These are phyloP conservation scores for Eolophus roseicapilla DNA, from an alignment of 2,113 vertebrate genomes.

Conservation along the genomic window DNA sequence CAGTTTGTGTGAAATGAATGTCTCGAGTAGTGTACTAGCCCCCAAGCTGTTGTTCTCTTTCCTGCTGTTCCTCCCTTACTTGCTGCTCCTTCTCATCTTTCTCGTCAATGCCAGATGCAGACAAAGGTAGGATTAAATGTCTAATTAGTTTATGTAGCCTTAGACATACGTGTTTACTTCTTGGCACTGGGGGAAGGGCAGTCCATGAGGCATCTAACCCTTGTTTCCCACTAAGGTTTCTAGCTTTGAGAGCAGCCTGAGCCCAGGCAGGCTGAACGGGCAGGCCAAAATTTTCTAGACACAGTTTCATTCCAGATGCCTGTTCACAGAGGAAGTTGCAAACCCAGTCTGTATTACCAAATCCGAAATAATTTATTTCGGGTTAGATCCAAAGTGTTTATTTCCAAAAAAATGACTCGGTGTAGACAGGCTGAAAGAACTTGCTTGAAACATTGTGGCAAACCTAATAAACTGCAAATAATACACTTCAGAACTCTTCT, in stretches of 20 bases:
- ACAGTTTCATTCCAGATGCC: not conserved
- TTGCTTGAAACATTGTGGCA: not conserved
- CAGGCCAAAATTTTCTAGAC: not conserved
- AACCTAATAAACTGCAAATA: not conserved
- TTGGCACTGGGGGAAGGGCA: not conserved
- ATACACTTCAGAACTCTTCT: not conserved
- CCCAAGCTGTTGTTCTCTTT: not conserved
- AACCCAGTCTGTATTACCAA: not conserved
- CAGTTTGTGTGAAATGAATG: not conserved
- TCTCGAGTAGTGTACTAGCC: not conserved
- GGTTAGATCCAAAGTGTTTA: constrained; percentile 5
- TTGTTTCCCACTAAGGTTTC: not conserved
- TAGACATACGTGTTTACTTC: constrained; percentile 10
- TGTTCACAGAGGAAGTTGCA: not conserved
- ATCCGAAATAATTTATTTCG: constrained; percentile 13
- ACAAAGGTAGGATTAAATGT: constrained; percentile 54
- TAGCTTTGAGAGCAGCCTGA: not conserved
- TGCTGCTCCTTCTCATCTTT: not conserved
- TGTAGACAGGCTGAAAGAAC: not conserved
- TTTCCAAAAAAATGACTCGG: constrained; percentile 32
- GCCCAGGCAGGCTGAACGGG: not conserved
- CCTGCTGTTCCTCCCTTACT: not conserved
- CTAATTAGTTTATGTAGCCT: constrained; percentile 57
- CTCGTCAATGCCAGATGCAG: not conserved
- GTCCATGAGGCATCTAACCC: not conserved